Conservation (phyloP, 1,140 invertebrate species). For the Bombus superbus region DNA sequence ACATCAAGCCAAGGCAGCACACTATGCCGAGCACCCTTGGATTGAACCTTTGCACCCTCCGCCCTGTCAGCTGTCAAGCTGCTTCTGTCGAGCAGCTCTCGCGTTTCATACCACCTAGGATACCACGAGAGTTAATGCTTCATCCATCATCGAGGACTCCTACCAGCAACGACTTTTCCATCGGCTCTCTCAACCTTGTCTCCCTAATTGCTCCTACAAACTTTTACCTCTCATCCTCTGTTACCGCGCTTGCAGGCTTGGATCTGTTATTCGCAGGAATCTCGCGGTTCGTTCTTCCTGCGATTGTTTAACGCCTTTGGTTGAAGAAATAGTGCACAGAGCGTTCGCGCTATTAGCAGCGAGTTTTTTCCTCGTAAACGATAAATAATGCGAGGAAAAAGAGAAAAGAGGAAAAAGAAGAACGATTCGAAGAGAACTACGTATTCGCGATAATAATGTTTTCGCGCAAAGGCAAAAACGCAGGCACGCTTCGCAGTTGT, state of each 20-base stretch:
- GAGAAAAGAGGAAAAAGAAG: too few relatives aligned
- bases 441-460: too few relatives aligned
- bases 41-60: slow-evolving; percentile 61
- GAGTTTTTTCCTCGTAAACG: too few relatives aligned
- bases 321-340: neutral
- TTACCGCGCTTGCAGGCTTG: too few relatives aligned
- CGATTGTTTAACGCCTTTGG: neutral
- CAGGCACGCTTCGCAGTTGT: too few relatives aligned
- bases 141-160: slow-evolving; percentile 63
- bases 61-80: slow-evolving; percentile 62
- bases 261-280: neutral
- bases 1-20: slow-evolving; percentile 57
- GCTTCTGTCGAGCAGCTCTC: slow-evolving; percentile 48
- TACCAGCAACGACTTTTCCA: slow-evolving; percentile 18
- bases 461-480: too few relatives aligned
- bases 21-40: slow-evolving; percentile 50
- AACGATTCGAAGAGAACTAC: too few relatives aligned
- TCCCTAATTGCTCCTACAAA: slow-evolving; percentile 38
- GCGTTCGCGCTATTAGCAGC: too few relatives aligned
- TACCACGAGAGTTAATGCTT: slow-evolving; percentile 55
- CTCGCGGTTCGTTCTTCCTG: neutral
- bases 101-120: slow-evolving; percentile 27
- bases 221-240: neutral
- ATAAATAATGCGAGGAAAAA: too few relatives aligned
- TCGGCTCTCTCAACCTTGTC: slow-evolving; percentile 28